Percentiles rank a stretch among this genome's conserved stretches.
Evolutionary conservation across 2,888 invertebrate genomes (phyloP).

Genomic region (Ochlodes sylvanus): DNA sequence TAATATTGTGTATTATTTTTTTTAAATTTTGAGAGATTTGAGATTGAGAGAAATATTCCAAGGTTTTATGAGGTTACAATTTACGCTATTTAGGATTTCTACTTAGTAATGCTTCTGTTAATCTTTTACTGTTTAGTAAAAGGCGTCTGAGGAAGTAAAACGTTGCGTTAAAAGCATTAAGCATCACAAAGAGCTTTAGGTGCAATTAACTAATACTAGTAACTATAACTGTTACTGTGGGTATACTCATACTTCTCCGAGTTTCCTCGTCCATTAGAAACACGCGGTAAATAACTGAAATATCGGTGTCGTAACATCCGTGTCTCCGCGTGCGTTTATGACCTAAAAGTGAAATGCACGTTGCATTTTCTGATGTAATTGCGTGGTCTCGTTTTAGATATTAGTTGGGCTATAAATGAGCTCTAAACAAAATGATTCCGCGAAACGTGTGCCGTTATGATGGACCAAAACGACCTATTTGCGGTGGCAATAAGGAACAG

Average conservation of each 20-base stretch:
- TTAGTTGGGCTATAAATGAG: constrained; percentile 68
- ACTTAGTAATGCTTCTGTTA: neutral
- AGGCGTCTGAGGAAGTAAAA: neutral
- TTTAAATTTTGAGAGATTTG: neutral
- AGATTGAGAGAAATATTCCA: too few species aligned
- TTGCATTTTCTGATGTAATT: constrained; percentile 44
- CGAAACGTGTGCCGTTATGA: constrained; percentile 56
- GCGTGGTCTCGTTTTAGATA: constrained; percentile 63
- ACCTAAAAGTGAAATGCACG: constrained; percentile 44
- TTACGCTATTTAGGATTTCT: neutral
- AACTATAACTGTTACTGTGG: neutral
- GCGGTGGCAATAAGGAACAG: constrained; percentile 62
- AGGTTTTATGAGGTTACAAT: too few species aligned
- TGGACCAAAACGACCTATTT: constrained; percentile 43
- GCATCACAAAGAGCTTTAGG: neutral
- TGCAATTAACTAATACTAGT: neutral
- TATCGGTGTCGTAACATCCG: constrained; percentile 33
- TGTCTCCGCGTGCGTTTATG: constrained; percentile 37
- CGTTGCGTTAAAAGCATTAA: neutral
- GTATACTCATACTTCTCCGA: neutral
- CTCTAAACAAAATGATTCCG: constrained; percentile 73
- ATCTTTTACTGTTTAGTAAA: neutral
- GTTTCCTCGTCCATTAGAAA: constrained; percentile 9
- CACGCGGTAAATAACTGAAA: constrained; percentile 31
- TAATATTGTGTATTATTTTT: neutral